Conservation (phyloP, 2,888 invertebrate genomes). For the Kuschelorhynchus macadamiae region DNA sequence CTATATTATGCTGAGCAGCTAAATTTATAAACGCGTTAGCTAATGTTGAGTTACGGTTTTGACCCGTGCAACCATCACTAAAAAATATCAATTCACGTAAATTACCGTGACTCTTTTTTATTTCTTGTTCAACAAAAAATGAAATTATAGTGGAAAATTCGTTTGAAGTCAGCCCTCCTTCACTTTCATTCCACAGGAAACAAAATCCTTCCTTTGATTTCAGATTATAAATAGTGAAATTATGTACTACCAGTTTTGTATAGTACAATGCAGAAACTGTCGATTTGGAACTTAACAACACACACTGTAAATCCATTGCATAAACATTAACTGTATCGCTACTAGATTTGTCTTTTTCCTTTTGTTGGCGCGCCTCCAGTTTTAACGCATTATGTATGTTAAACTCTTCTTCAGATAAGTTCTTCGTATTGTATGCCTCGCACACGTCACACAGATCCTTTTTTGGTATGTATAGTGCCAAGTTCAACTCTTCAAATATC, state of each 20-base stretch:
- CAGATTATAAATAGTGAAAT: conserved; percentile 56
- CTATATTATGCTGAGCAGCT: conserved; percentile 15
- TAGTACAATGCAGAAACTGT: conserved; percentile 50
- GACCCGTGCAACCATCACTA: conserved; percentile 6
- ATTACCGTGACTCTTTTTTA: not conserved
- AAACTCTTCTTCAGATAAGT: conserved; percentile 25
- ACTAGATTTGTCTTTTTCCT: conserved; percentile 27
- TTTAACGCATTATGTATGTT: conserved; percentile 27
- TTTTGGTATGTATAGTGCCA: conserved; percentile 53
- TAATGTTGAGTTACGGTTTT: conserved; percentile 10
- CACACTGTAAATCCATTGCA: conserved; percentile 51
- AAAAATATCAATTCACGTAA: conserved; percentile 5
- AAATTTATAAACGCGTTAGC: conserved; percentile 31
- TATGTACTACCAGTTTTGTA: conserved; percentile 49
- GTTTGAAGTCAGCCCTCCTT: conserved; percentile 38
- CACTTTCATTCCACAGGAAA: conserved; percentile 55
- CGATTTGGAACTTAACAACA: conserved; percentile 43
- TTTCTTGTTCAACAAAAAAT: conserved; percentile 7
- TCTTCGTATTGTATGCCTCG: conserved; percentile 29
- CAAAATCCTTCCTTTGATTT: conserved; percentile 51
- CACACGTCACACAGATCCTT: conserved; percentile 52
- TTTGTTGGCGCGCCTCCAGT: conserved; percentile 34
- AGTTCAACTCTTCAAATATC: conserved; percentile 49
- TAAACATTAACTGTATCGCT: conserved; percentile 25
- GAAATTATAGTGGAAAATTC: conserved; percentile 16